Evolutionary conservation across 1,140 invertebrate genomes (phyloP), one percentile per base, ranked within the genome.

Genomic region (Cydia fagiglandana): DNA sequence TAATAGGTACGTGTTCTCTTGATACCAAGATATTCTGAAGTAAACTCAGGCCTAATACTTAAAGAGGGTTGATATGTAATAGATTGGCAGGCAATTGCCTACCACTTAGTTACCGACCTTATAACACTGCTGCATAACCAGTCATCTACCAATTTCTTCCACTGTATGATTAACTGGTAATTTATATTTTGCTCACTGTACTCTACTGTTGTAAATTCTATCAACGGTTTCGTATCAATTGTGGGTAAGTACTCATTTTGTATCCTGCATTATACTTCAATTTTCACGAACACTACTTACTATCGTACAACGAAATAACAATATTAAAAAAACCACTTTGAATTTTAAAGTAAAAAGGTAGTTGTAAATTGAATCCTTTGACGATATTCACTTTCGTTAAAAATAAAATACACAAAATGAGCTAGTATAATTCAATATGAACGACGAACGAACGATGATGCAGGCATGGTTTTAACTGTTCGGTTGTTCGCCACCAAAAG

Each of bases 141-240:
- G 20, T 61, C 56, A 61, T 61, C 56, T 61, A 61, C 20, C 56
- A 61, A 61, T 61, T 61, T 24, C 56, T 61, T 61, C 20, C 20
- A 17, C 53, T 56, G 53, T 56, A 56, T 56, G 53, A 56, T 56
- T 56, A 17, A 10, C 20, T 61, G 56, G 20, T 61, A 24, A 61
- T 61, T 61, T 61, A 5, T 24, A n/a, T 61, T 61, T 61, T 61
- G 20, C 56, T 9, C 24, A n/a, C 9, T 61, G n/a, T 24, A 61
- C 56, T 7, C 9, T 61, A 24, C 9, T 61, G 20, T 61, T 24
- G 7, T 12, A 61, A 61, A 24, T 61, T 61, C 6, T 61, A 24
- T 61, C 17, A n/a, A 61, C 10, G 2, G 20, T 24, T 24, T 24
- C n/a, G 5, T 61, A 24, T 10, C 56, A 61, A 12, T 56, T n/a